Conservation (phyloP, 2,113 vertebrate species). For the Ciconia stormi region DNA sequence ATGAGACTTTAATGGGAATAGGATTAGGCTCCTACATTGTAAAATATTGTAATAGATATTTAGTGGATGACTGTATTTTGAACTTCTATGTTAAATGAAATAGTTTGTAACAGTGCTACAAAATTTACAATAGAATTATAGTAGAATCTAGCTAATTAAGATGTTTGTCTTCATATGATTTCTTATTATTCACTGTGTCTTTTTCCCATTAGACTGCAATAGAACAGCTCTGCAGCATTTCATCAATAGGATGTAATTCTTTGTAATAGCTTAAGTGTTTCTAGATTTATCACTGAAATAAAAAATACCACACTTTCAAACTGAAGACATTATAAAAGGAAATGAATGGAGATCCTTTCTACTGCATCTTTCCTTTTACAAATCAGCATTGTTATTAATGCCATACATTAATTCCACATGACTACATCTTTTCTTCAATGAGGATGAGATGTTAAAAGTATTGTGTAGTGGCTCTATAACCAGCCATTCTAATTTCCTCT, state of each 20-base stretch:
- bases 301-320: conserved; percentile 35
- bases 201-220: conserved; percentile 41
- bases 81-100: conserved; percentile 11
- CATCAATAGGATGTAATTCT: conserved; percentile 47
- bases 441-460: background rate
- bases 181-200: conserved; percentile 28
- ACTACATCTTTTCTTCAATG: background rate
- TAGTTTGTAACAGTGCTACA: background rate
- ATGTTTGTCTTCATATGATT: conserved; percentile 58
- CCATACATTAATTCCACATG: background rate
- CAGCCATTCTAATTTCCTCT: conserved; percentile 6
- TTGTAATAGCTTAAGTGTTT: conserved; percentile 55
- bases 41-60: background rate
- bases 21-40: background rate
- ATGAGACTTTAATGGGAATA: background rate
- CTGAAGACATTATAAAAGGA: conserved; percentile 18
- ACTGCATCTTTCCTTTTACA: background rate
- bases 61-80: background rate
- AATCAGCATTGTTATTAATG: background rate
- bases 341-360: conserved; percentile 25
- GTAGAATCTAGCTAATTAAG: conserved; percentile 48
- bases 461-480: background rate
- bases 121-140: conserved; percentile 45
- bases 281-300: conserved; percentile 58
- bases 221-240: conserved; percentile 29